Conservation (phyloP, 2,888 invertebrate species). For the Ethmia dodecea region DNA sequence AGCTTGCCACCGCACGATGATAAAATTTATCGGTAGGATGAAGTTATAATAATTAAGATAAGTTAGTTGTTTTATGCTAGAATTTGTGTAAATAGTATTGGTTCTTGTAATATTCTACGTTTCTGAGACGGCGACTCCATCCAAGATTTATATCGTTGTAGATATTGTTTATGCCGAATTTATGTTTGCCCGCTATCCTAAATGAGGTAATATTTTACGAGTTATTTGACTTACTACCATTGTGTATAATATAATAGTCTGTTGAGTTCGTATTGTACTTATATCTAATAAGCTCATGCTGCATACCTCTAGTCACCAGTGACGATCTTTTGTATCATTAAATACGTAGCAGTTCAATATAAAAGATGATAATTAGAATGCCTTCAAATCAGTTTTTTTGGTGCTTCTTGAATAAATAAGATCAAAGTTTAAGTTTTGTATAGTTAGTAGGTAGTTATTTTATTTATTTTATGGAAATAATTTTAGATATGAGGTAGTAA, state of each 20-base stretch:
- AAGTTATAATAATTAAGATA: conserved; percentile 6
- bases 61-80: conserved; percentile 7
- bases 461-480: too few species aligned
- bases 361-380: too few species aligned
- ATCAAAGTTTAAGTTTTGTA: too few species aligned
- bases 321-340: conserved; percentile 21
- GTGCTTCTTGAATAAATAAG: too few species aligned
- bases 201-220: too few species aligned
- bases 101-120: conserved; percentile 9
- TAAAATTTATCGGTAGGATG: conserved; percentile 79
- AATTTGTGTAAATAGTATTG: conserved; percentile 11
- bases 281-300: too few species aligned
- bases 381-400: too few species aligned
- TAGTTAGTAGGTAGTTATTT: too few species aligned
- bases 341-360: neutral
- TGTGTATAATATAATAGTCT: too few species aligned
- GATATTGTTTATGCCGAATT: conserved; percentile 29
- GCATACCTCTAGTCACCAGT: conserved; percentile 43
- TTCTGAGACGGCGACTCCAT: conserved; percentile 12
- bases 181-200: conserved; percentile 2
- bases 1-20: conserved; percentile 80
- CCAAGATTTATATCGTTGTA: conserved; percentile 49
- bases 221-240: too few species aligned
- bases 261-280: too few species aligned
- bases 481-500: too few species aligned